These are phyloP conservation scores for Spongilla lacustris DNA, from an alignment of 37 sponge, comb jelly and placozoan species.

Conservation along the genomic window DNA sequence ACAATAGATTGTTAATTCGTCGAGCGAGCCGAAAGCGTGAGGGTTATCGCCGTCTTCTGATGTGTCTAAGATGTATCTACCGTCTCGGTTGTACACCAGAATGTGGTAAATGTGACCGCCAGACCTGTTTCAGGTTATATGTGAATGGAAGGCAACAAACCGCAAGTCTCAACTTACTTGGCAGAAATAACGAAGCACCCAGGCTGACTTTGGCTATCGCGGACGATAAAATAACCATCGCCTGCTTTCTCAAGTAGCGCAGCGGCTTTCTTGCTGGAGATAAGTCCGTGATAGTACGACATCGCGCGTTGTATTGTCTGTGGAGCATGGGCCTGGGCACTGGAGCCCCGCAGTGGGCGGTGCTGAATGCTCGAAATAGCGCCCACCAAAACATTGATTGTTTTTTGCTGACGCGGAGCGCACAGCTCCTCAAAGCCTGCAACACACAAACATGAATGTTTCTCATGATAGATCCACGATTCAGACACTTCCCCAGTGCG, in stretches of 20 bases:
- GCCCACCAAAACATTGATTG: neutral
- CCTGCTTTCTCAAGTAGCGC: conserved; percentile 24
- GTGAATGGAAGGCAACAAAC: no score
- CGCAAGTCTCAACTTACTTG: conserved; percentile 20
- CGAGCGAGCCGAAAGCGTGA: conserved; percentile 29
- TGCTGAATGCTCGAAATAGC: neutral
- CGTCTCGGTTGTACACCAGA: conserved; percentile 54
- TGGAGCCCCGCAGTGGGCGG: no score
- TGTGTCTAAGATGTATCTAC: conserved; percentile 40
- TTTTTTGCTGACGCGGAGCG: neutral
- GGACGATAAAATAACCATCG: conserved; percentile 50
- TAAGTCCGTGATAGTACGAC: conserved; percentile 73
- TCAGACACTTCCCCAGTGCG: neutral
- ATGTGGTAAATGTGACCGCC: conserved; percentile 57
- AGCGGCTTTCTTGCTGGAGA: conserved; percentile 61
- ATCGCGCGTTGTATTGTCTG: conserved; percentile 7
- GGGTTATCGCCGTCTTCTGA: neutral
- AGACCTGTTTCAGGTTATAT: conserved; percentile 17
- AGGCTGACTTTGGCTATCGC: conserved; percentile 72
- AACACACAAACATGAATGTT: neutral
- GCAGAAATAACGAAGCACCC: conserved; percentile 68
- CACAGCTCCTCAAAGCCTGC: neutral
- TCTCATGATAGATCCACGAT: neutral
- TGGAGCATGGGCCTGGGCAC: neutral
- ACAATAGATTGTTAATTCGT: conserved; percentile 54